Conservation (phyloP, 2,888 invertebrate genomes). For the Eupithecia pulchellata region DNA sequence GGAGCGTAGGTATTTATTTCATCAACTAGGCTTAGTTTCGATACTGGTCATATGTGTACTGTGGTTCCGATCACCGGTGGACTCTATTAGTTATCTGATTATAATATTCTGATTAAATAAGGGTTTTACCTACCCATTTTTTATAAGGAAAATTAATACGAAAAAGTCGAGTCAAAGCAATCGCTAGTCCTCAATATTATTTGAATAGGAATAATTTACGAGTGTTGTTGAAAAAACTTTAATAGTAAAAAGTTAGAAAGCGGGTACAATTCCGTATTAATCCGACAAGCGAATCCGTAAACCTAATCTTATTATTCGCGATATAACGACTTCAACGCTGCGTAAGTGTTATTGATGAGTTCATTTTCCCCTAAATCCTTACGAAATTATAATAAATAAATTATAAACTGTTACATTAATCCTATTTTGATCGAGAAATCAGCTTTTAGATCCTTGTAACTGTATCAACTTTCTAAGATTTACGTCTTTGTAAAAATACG, state of each 20-base stretch:
- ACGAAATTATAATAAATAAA: constrained; percentile 6
- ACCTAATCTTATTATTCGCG: constrained; percentile 29
- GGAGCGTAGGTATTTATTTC: no score
- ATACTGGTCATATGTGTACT: no score
- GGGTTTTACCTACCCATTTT: no score
- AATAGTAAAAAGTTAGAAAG: constrained; percentile 22
- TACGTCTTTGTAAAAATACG: constrained; percentile 12
- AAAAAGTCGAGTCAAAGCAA: background rate
- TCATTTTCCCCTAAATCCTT: constrained; percentile 22
- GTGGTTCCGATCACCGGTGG: no score
- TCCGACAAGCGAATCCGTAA: constrained; percentile 9
- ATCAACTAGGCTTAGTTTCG: no score
- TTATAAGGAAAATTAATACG: background rate
- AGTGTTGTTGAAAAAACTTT: constrained; percentile 32
- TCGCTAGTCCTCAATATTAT: background rate
- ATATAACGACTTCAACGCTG: constrained; percentile 27
- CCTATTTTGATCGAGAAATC: constrained; percentile 25
- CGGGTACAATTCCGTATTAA: constrained; percentile 30
- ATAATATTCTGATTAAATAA: no score
- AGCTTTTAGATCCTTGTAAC: constrained; percentile 28
- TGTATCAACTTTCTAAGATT: constrained; percentile 33
- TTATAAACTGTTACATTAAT: constrained; percentile 32
- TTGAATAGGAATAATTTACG: constrained; percentile 41
- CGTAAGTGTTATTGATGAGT: constrained; percentile 31
- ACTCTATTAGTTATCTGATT: no score